phyloP scores from a whole-genome alignment of 2,888 invertebrate genomes.

The Drosophila lacicola region DNA sequence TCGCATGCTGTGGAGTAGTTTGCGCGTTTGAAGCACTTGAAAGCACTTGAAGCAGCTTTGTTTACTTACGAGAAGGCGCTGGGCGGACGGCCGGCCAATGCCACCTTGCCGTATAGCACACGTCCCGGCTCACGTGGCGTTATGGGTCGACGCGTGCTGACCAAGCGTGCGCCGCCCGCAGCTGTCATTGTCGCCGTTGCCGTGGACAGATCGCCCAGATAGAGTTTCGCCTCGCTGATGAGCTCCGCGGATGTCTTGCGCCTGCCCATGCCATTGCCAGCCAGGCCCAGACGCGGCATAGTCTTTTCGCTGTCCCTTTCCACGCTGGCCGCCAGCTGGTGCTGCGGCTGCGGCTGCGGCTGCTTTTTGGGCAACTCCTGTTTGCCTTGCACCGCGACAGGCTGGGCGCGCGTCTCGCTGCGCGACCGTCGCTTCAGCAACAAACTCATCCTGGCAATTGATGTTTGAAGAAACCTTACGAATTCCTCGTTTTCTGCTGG shows the following conservation, averaged over 20 bases:
- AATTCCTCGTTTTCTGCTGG: background rate
- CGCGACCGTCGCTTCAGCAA: conserved; percentile 76
- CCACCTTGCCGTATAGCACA: conserved; percentile 89
- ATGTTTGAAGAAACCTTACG: background rate
- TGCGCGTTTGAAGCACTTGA: too few relatives aligned
- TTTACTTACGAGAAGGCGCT: conserved; percentile 90
- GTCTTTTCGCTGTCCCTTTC: conserved; percentile 38
- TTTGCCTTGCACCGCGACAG: conserved; percentile 8
- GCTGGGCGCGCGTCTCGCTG: conserved; percentile 69
- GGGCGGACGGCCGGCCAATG: conserved; percentile 88
- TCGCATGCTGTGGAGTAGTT: conserved; percentile 86
- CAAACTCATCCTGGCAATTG: conserved; percentile 63
- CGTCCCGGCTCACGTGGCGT: conserved; percentile 93
- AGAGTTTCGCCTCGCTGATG: conserved; percentile 91
- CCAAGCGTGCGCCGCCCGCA: conserved; percentile 83
- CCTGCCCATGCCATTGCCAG: conserved; percentile 58
- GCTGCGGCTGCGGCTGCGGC: conserved; percentile 15
- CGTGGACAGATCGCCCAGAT: conserved; percentile 83
- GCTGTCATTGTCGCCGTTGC: conserved; percentile 33
- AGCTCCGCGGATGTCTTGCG: conserved; percentile 92
- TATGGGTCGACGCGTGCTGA: conserved; percentile 93
- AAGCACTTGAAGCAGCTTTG: too few relatives aligned
- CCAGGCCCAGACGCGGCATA: conserved; percentile 24
- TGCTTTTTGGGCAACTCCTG: conserved; percentile 25
- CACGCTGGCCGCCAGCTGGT: conserved; percentile 16